Evolutionary conservation across 2,797 vertebrate species (phyloP).

Genomic region (Emys orbicularis): DNA sequence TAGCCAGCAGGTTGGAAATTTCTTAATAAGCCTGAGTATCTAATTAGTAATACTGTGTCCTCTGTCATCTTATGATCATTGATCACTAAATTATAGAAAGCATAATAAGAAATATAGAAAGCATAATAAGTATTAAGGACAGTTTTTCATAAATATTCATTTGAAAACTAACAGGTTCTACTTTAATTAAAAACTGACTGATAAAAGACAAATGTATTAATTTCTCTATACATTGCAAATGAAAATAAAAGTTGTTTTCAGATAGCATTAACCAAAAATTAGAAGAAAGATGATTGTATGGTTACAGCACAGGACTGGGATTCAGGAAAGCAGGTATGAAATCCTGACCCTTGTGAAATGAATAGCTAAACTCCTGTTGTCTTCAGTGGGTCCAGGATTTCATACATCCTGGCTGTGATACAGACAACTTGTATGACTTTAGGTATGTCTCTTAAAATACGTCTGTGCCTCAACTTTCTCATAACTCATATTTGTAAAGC

Average conservation of each 20-base stretch:
- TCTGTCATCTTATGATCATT: slow-evolving; percentile 26
- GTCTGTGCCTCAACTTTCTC: slow-evolving; percentile 11
- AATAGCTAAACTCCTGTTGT: background rate
- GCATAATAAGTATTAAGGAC: background rate
- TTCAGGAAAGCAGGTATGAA: slow-evolving; percentile 16
- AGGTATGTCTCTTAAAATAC: background rate
- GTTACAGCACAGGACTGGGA: slow-evolving; percentile 16
- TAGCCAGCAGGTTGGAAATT: slow-evolving; percentile 10
- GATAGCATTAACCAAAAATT: background rate
- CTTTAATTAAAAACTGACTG: background rate
- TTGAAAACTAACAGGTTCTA: slow-evolving; percentile 34
- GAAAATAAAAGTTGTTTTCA: slow-evolving; percentile 67
- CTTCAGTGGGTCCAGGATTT: background rate
- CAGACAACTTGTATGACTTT: background rate
- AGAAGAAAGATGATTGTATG: slow-evolving; percentile 24
- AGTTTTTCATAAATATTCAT: slow-evolving; percentile 5
- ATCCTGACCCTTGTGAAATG: background rate
- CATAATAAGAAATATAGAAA: accelerated
- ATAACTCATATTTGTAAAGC: slow-evolving; percentile 12
- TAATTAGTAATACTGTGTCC: slow-evolving; percentile 5
- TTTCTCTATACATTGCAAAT: slow-evolving; percentile 52
- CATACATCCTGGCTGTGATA: background rate
- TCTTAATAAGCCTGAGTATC: background rate
- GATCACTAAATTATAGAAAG: background rate
- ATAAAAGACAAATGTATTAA: slow-evolving; percentile 42